Base-by-base conservation (phyloP, 2,113 vertebrate genomes). In the Scomber scombrus region DNA sequence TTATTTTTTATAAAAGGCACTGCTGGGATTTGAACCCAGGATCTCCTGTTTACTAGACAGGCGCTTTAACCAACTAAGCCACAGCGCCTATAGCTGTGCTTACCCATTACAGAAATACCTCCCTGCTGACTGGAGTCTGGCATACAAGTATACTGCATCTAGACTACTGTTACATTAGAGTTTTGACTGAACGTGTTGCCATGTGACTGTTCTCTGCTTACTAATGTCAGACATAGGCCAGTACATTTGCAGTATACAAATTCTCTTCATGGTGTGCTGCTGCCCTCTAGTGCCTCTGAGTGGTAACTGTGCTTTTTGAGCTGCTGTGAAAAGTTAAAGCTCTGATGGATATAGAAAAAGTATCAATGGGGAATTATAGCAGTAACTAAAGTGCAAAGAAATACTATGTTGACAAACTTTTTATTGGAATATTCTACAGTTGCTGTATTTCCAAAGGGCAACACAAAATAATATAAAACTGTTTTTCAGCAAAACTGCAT, bases 241-340 rank as follows among this genome's bases (percentile, higher is more conserved):
- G 12, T 26, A 18, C 12, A 49, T 18, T 14, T 16, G 47, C 5
- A 71, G 11, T 19, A 11, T 18, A 50, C 10, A 10, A 13, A 15
- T 66, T 16, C 29, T 46, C 5, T 3, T 80, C 21, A 18, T 2
- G 51, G 34, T 67, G 67, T 47, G 52, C 45, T 90, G 88, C 89
- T 86, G 89, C 88, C 82, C 85, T 90, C 92, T 90, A 71, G 82
- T 86, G 92, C 0, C 11, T 56, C 3, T 47, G 3, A 45, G 13
- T 14, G 7, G 40, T 19, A 87, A 80, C 29, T 82, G 76, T 21
- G 55, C 49, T 29, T 47, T n/a, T 21, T 4, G 3, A 7, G 14
- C 15, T 50, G 13, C 19, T 23, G 9, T 63, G 11, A 6, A 16
- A 45, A 19, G 14, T 29, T 12, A 11, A 21, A 57, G 62, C 5